Evolutionary conservation across 2,888 invertebrate species (phyloP), one percentile per base, ranked within the genome.

Genomic region (Standfussiana lucernea): DNA sequence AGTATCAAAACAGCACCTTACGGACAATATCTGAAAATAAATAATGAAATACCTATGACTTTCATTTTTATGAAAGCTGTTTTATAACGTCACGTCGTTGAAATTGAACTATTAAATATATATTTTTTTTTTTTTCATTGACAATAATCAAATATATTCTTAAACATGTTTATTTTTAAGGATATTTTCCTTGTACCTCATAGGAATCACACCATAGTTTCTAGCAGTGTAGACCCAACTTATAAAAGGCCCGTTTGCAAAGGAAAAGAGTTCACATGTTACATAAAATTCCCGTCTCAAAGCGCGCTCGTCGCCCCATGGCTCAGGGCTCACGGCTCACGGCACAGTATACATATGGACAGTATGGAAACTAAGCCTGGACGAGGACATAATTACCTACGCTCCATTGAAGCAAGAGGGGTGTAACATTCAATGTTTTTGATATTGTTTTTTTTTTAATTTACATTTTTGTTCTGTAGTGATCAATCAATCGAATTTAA

Each of bases 311-410:
- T 83, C 79, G 80, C 86, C 83, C 82, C 81, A 82, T 73, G 76
- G 79, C 79, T 59, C 81, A 81, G 72, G 70, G 78, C 79, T 85
- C 66, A 86, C 75, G 73, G 79, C 79, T n/a, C n/a, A n/a, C n/a
- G n/a, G n/a, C n/a, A n/a, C n/a, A n/a, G n/a, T n/a, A n/a, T n/a
- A n/a, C n/a, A n/a, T n/a, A n/a, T n/a, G n/a, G n/a, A n/a, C n/a
- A n/a, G n/a, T n/a, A n/a, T n/a, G n/a, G n/a, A n/a, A n/a, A n/a
- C n/a, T n/a, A n/a, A n/a, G n/a, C n/a, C n/a, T n/a, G n/a, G n/a
- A n/a, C n/a, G n/a, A n/a, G n/a, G n/a, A n/a, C n/a, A n/a, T n/a
- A n/a, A n/a, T n/a, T n/a, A n/a, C n/a, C n/a, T n/a, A n/a, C n/a
- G n/a, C n/a, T n/a, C n/a, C n/a, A n/a, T n/a, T n/a, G n/a, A n/a